These are phyloP conservation scores for Melinopterus prodromus DNA, from an alignment of 2,888 invertebrate genomes.

Conservation along the genomic window DNA sequence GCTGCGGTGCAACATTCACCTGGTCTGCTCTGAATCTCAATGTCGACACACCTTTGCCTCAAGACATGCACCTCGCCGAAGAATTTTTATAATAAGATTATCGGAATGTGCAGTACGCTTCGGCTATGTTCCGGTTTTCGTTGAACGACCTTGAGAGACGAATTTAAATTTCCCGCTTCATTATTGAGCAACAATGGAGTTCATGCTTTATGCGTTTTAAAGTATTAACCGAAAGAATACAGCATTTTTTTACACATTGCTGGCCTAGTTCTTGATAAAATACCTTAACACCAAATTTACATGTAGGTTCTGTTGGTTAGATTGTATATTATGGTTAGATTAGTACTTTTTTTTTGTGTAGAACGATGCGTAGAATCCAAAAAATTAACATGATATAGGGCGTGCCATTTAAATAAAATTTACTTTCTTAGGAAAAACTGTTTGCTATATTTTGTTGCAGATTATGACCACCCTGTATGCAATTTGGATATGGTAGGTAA, in stretches of 20 bases:
- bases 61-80: constrained; percentile 21
- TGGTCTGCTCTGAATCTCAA: constrained; percentile 34
- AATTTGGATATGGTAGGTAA: too few species aligned
- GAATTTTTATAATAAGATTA: background rate
- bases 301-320: background rate
- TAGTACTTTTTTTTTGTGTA: too few species aligned
- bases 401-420: too few species aligned
- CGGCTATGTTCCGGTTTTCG: background rate
- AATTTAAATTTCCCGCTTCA: constrained; percentile 4
- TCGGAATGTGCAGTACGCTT: background rate
- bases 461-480: too few species aligned
- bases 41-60: constrained; percentile 39
- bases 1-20: constrained; percentile 33
- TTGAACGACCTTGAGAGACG: background rate
- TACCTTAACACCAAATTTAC: background rate
- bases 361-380: too few species aligned
- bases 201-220: background rate
- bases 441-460: too few species aligned
- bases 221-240: background rate
- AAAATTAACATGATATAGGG: too few species aligned
- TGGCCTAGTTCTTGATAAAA: background rate
- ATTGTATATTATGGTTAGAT: too few species aligned
- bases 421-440: too few species aligned
- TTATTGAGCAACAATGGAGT: background rate
- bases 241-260: background rate